phyloP scores from a whole-genome alignment of 2,888 invertebrate species.

The Trachelus troglodyta region DNA sequence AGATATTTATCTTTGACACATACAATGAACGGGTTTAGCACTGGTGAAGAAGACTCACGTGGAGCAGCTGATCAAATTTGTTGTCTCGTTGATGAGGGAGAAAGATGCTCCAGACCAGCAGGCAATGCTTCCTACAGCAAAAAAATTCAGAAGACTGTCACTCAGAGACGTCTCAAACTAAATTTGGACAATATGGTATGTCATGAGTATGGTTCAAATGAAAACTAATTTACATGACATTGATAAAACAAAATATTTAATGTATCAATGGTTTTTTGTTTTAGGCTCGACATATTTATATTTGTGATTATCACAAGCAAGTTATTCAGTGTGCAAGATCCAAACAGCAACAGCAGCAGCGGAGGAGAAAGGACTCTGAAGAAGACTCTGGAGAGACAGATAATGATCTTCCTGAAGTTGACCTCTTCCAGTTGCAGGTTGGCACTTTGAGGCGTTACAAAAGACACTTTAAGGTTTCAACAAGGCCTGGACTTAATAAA shows the following conservation, averaged over 20 bases:
- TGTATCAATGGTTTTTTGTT: slow-evolving; percentile 41
- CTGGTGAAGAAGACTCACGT: slow-evolving; percentile 90
- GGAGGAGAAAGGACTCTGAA: slow-evolving; percentile 89
- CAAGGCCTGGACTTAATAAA: slow-evolving; percentile 92
- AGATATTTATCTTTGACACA: slow-evolving; percentile 72
- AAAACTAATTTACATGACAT: not conserved
- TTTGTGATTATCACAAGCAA: slow-evolving; percentile 96
- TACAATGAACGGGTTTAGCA: slow-evolving; percentile 90
- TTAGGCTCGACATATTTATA: slow-evolving; percentile 94
- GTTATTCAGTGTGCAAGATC: slow-evolving; percentile 96
- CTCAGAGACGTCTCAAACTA: slow-evolving; percentile 89
- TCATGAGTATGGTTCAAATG: not conserved
- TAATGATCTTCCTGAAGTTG: slow-evolving; percentile 90
- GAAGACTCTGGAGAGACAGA: slow-evolving; percentile 96
- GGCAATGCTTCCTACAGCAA: slow-evolving; percentile 97
- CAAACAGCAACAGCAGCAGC: slow-evolving; percentile 73
- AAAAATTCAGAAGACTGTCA: slow-evolving; percentile 94
- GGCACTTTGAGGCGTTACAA: slow-evolving; percentile 95
- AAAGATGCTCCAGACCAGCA: slow-evolving; percentile 87
- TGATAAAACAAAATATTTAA: not conserved
- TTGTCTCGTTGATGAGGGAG: slow-evolving; percentile 90
- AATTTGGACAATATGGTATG: slow-evolving; percentile 83
- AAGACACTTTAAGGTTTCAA: slow-evolving; percentile 91
- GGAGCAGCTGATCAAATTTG: slow-evolving; percentile 91
- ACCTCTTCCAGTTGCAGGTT: slow-evolving; percentile 92